Base-by-base conservation (phyloP, 2,888 invertebrate species). In the Trypoxylon attenuatum region DNA sequence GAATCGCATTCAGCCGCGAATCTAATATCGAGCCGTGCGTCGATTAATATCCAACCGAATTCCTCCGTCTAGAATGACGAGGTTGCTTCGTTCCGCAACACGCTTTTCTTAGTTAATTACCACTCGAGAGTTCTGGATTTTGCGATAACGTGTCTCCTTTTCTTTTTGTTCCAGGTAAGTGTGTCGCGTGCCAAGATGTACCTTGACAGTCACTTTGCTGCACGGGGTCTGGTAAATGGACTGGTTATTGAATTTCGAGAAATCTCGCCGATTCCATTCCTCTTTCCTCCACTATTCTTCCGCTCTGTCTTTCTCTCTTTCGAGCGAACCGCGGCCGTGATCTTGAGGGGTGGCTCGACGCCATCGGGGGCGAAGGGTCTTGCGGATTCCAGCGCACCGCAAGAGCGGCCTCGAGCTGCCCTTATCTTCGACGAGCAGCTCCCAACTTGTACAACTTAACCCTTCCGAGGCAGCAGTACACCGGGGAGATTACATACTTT, bases 361-460 rank as follows among this genome's bases (percentile, higher is more conserved):
- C 49, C 33, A 55, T 52, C 62, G 56, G 55, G 52, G 46, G 54
- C 39, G 70, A 70, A 65, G 60, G 76, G 69, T 77, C 73, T 74
- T 80, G 72, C 79, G 81, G 81, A 82, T 83, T 80, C 81, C 81
- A 82, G 73, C 82, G 83, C 79, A 81, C 77, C 67, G 71, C 71
- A 77, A 59, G 69, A 74, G 73, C 71, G 75, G 13, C 75, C 76
- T 76, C 76, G 50, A 71, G 71, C 69, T 61, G 74, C 80, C 80
- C 84, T 86, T 86, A 86, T 86, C 86, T 81, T 75, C 71, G 77
- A 73, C 76, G 80, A 76, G 84, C 85, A 85, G 84, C 80, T 81
- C 75, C 74, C 33, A 10, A 80, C 80, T 81, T 83, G 83, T 82
- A 82, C 84, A 83, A 86, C 81, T 85, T 82, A 86, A 85, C 86